Evolutionary conservation across 2,888 invertebrate genomes (phyloP).

Genomic region (Nomada fucata): DNA sequence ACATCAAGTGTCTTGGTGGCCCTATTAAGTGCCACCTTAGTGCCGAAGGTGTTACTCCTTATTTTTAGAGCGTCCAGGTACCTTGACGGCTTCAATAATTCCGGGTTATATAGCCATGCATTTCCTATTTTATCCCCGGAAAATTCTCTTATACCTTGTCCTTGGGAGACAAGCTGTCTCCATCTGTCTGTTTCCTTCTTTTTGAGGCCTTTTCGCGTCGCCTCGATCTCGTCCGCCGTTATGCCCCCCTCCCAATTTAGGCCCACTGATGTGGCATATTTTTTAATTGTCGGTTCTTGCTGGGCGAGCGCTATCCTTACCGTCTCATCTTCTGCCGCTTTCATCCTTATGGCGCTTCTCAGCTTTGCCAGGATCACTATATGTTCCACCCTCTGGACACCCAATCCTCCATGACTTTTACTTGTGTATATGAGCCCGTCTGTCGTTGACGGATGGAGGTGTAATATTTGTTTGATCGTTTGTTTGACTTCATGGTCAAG

Average conservation of each 20-base stretch:
- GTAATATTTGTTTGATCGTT: not conserved
- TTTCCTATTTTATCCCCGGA: not conserved
- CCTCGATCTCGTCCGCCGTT: accelerated
- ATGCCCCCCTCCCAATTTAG: accelerated
- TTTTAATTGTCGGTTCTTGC: no score
- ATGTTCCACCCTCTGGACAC: not conserved
- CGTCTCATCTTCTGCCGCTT: no score
- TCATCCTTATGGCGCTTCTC: not conserved
- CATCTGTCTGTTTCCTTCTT: accelerated
- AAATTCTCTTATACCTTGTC: not conserved
- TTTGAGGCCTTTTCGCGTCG: accelerated
- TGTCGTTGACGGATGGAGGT: not conserved
- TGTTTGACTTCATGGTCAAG: not conserved
- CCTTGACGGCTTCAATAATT: constrained; percentile 9
- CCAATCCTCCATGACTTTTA: not conserved
- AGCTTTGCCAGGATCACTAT: not conserved
- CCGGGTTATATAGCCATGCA: not conserved
- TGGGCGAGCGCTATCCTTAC: no score
- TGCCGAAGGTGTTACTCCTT: constrained; percentile 7
- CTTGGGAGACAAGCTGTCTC: not conserved
- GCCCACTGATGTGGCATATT: not conserved
- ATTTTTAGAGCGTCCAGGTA: not conserved
- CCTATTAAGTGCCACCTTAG: not conserved
- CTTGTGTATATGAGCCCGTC: not conserved
- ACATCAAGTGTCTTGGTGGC: not conserved